A percentile compares a stretch with the other conserved stretches of the same genome.
Conservation (phyloP, 23 tunicate genomes). For the Halocynthia roretzi region DNA sequence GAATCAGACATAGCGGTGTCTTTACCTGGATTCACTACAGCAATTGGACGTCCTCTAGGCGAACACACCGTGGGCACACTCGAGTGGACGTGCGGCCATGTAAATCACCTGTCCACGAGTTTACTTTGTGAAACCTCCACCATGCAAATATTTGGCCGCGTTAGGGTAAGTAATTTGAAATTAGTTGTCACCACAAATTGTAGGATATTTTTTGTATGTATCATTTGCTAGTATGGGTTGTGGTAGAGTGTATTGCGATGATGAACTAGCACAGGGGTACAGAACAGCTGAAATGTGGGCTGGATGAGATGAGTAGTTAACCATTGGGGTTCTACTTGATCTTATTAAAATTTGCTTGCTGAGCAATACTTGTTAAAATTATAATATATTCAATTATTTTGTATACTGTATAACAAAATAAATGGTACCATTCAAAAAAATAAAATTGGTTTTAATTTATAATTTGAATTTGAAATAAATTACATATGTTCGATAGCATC, state of each 20-base stretch:
- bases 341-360: slow-evolving; percentile 8
- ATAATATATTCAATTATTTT: too few species aligned
- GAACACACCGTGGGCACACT: slow-evolving; percentile 53
- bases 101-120: slow-evolving; percentile 38
- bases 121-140: slow-evolving; percentile 31
- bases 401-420: too few species aligned
- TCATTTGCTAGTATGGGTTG: too few species aligned
- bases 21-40: slow-evolving; percentile 39
- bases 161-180: slow-evolving; percentile 37
- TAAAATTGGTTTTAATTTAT: too few species aligned
- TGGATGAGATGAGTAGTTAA: slow-evolving; percentile 6
- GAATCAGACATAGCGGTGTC: slow-evolving; percentile 29
- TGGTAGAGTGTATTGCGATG: neutral
- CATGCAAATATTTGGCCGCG: slow-evolving; percentile 42
- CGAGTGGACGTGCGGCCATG: slow-evolving; percentile 39
- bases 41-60: slow-evolving; percentile 50
- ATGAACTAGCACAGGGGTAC: slow-evolving; percentile 35
- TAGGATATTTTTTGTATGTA: neutral
- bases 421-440: too few species aligned
- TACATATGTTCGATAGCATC: too few species aligned
- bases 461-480: too few species aligned
- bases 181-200: slow-evolving; percentile 1
- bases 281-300: slow-evolving; percentile 32
- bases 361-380: neutral
- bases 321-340: slow-evolving; percentile 15